Conservation (phyloP, 2,113 vertebrate species). For the Paradisaea rubra region DNA sequence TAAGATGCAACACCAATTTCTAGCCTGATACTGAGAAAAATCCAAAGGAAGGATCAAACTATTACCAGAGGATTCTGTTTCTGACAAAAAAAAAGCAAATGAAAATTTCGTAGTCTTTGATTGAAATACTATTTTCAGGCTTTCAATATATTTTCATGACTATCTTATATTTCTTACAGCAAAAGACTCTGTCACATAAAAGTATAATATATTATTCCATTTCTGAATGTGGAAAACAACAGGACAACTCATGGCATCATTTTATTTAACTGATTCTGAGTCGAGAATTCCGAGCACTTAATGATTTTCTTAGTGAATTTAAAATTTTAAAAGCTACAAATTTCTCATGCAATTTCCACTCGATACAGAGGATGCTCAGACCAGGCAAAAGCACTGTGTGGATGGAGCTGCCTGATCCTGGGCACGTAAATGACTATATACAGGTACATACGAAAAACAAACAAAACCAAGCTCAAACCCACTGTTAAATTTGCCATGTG, state of each 20-base stretch:
- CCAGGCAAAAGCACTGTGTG: background rate
- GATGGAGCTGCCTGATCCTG: background rate
- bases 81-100: background rate
- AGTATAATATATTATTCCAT: background rate
- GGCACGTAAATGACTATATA: rapidly evolving
- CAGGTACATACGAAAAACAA: background rate
- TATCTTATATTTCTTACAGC: background rate
- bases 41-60: background rate
- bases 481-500: too few relatives aligned
- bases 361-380: background rate
- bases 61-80: background rate
- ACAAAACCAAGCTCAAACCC: background rate
- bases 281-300: background rate
- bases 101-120: background rate
- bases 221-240: background rate
- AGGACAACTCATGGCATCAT: background rate
- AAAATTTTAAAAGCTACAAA: background rate
- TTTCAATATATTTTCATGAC: background rate
- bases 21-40: background rate
- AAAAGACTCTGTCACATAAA: background rate
- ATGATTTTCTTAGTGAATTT: background rate
- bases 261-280: background rate
- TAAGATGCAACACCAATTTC: background rate
- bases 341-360: background rate
- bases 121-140: background rate